A percentile compares a stretch with the other conserved stretches of the same genome.
Evolutionary conservation across 2,797 vertebrate species (phyloP).

Genomic region (Myripristis jacobus): DNA sequence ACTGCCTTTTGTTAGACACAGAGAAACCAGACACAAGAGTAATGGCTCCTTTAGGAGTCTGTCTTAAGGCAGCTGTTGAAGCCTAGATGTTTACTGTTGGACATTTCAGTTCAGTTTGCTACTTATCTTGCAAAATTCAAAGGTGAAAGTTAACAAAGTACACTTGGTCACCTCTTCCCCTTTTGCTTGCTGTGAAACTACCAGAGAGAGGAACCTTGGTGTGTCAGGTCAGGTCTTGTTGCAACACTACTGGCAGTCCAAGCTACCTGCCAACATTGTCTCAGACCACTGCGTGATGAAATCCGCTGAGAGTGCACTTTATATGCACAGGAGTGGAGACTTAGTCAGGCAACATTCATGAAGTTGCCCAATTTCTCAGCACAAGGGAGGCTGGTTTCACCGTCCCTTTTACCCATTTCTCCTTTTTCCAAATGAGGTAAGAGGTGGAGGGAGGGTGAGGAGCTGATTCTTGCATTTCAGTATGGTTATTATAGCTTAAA

Average conservation of each 20-base stretch:
- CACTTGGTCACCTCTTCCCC: constrained; percentile 83
- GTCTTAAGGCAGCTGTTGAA: not conserved
- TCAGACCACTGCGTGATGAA: constrained; percentile 70
- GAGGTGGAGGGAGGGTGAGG: constrained; percentile 52
- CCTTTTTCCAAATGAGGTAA: constrained; percentile 65
- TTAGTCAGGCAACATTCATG: constrained; percentile 58
- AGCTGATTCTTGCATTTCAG: not conserved
- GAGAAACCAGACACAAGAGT: not conserved
- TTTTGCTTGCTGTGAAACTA: constrained; percentile 86
- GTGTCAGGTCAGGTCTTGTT: constrained; percentile 55
- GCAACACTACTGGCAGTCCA: constrained; percentile 44
- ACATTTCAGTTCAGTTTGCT: constrained; percentile 68
- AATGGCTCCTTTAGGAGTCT: not conserved
- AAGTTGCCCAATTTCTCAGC: constrained; percentile 67
- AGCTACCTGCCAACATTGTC: constrained; percentile 59
- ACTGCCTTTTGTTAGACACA: not conserved
- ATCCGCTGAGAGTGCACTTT: constrained; percentile 85
- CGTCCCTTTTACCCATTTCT: constrained; percentile 65
- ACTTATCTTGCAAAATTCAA: constrained; percentile 70
- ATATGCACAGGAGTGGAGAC: constrained; percentile 67
- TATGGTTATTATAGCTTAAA: not conserved
- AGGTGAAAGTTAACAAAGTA: constrained; percentile 71
- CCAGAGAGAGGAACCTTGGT: constrained; percentile 83
- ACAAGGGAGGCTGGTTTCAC: constrained; percentile 68
- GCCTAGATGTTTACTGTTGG: not conserved